Base-by-base conservation (phyloP, 2,797 vertebrate species). In the Lepidocolaptes lacrymiger region DNA sequence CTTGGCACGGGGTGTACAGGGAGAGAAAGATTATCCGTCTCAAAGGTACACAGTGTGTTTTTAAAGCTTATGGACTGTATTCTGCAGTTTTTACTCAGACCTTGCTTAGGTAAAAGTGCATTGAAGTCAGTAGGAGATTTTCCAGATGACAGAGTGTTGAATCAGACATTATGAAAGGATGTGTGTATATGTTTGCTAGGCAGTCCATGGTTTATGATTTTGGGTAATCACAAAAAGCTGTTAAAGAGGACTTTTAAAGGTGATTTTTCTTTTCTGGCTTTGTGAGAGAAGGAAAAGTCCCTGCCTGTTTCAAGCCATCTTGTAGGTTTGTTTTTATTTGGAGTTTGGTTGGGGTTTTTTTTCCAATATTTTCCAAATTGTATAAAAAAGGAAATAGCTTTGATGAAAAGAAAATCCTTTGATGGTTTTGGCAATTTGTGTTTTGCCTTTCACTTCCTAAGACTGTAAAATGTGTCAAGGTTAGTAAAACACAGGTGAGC, bases 1-100 rank as follows among this genome's bases (percentile, higher is more conserved):
- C 91, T 97, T 97, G 95, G 95, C 96, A 96, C 76, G 55, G 94
- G 36, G 26, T 88, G 41, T 51, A 39, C 36, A 52, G 75, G 59
- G 55, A 87, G 71, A 88, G 90, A 93, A 91, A 93, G 92, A 93
- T 58, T 81, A 94, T 85, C 68, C 80, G 75, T 72, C 80, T 96
- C 93, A 92, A 87, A 91, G 85, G 74, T 92, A 64, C 72, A 61
- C 71, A 88, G 85, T 81, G 51, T 85, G 21, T 86, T 94, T 94
- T 93, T 94, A 44, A 91, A 87, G 64, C 78, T 92, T 95, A 73
- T 39, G 63, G 75, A 41, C 48, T 93, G 49, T 89, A 62, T 96
- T 91, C 87, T 94, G 48, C 69, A 86, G 46, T 61, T 52, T 85
- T 95, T 91, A 81, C 71, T 96, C 78, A 85, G 85, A 48, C n/a